These are phyloP conservation scores for Agrotis ipsilon DNA, from an alignment of 2,888 invertebrate genomes.

Conservation along the genomic window DNA sequence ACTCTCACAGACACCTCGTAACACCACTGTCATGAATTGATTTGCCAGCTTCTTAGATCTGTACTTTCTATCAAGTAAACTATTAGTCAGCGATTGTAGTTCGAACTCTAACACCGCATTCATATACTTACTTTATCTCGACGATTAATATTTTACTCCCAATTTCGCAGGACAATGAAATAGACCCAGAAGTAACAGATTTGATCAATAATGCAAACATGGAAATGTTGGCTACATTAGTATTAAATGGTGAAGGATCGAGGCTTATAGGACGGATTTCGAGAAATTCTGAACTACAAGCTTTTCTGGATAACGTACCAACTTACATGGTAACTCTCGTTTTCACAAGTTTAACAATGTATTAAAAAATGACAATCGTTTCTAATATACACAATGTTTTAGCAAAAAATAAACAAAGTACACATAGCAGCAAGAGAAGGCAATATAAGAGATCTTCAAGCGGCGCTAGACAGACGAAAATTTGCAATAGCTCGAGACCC, in stretches of 20 bases:
- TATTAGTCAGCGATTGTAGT: slow-evolving; percentile 79
- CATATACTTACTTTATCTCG: slow-evolving; percentile 17
- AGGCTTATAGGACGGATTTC: slow-evolving; percentile 93
- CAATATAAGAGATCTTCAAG: slow-evolving; percentile 95
- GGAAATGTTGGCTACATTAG: slow-evolving; percentile 97
- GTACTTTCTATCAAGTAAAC: slow-evolving; percentile 68
- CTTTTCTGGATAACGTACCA: slow-evolving; percentile 96
- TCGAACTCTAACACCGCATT: slow-evolving; percentile 49
- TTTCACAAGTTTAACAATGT: background rate
- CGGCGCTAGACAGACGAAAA: slow-evolving; percentile 96
- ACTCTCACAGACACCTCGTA: slow-evolving; percentile 85
- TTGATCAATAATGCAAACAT: slow-evolving; percentile 95
- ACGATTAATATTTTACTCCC: slow-evolving; percentile 27
- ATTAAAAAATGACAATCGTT: background rate
- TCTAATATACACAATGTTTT: slow-evolving; percentile 61
- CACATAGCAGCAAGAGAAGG: slow-evolving; percentile 97
- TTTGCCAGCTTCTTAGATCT: slow-evolving; percentile 89
- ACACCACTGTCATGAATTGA: slow-evolving; percentile 86
- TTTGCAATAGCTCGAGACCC: slow-evolving; percentile 97
- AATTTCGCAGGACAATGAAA: slow-evolving; percentile 85
- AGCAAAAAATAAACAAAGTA: slow-evolving; percentile 97
- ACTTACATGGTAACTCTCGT: slow-evolving; percentile 94
- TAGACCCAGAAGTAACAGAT: slow-evolving; percentile 92
- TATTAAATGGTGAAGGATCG: slow-evolving; percentile 97
- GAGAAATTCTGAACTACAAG: slow-evolving; percentile 95